phyloP scores from a whole-genome alignment of 2,888 invertebrate genomes.

The Drosophila multiciliata region DNA sequence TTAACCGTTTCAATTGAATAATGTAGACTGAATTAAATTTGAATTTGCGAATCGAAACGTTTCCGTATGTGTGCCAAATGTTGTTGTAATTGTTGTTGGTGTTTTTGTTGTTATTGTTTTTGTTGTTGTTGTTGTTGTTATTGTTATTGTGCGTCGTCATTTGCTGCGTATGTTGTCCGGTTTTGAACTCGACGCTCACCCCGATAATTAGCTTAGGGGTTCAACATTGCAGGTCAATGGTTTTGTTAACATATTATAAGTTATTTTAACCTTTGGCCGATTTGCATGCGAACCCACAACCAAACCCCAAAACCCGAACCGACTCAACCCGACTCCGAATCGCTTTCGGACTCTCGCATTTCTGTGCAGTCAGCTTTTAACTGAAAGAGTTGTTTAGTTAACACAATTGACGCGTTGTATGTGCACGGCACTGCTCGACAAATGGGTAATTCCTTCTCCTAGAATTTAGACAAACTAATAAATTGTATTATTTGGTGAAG shows the following conservation, averaged over 20 bases:
- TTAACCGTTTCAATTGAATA: not conserved
- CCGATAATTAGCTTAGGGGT: conserved; percentile 81
- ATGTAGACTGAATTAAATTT: not conserved
- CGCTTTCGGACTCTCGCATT: conserved; percentile 12
- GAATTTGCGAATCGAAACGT: not conserved
- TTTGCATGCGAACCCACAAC: conserved; percentile 60
- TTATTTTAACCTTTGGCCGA: conserved; percentile 79
- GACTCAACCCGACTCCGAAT: conserved; percentile 21
- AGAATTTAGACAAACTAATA: not conserved
- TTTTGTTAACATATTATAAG: conserved; percentile 81
- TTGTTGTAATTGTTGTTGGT: not conserved
- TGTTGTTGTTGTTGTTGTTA: conserved; percentile 21
- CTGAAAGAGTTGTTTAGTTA: conserved; percentile 46
- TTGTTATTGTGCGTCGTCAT: conserved; percentile 26
- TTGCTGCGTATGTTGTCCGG: conserved; percentile 27
- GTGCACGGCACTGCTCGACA: conserved; percentile 22
- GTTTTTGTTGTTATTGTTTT: conserved; percentile 1
- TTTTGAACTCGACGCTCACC: conserved; percentile 62
- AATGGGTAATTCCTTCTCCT: not conserved
- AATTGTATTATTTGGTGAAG: not conserved
- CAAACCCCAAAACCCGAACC: conserved; percentile 14
- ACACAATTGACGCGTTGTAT: conserved; percentile 34
- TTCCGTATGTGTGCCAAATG: conserved; percentile 33
- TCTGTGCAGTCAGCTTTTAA: conserved; percentile 4
- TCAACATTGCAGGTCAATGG: conserved; percentile 81